Percentiles rank a stretch among this genome's conserved stretches.
Evolutionary conservation across 2,797 vertebrate genomes (phyloP).

Genomic region (Anguilla marmorata): DNA sequence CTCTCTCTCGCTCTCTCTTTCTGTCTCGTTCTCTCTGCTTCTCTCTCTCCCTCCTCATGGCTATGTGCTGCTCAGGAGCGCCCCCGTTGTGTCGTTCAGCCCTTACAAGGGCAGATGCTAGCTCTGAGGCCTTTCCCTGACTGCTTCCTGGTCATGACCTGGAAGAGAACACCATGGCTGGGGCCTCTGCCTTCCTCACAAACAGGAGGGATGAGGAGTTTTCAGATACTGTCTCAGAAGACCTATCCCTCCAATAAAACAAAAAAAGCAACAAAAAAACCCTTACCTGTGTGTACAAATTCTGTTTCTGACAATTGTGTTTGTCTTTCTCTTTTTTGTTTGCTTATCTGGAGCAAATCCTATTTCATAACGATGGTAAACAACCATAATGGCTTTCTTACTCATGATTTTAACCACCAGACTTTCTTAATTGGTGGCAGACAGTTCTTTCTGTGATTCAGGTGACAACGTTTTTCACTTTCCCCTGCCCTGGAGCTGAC

Average conservation of each 20-base stretch:
- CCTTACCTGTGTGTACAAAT: neutral
- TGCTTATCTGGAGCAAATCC: neutral
- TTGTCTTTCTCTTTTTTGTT: neutral
- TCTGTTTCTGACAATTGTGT: neutral
- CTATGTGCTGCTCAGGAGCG: neutral
- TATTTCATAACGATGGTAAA: neutral
- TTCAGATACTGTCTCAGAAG: neutral
- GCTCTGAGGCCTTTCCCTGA: neutral
- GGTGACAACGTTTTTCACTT: neutral
- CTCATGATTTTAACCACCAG: neutral
- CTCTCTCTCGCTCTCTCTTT: neutral
- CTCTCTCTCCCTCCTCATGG: neutral
- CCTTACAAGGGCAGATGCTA: neutral
- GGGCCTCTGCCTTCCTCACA: neutral
- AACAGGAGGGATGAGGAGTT: neutral
- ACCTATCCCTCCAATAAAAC: neutral
- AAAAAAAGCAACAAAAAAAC: neutral
- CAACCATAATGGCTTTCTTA: neutral
- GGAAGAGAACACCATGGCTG: neutral
- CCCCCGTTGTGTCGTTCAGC: neutral
- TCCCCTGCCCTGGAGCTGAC: neutral
- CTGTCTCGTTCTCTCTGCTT: neutral
- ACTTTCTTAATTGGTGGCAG: neutral
- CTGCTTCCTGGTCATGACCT: neutral
- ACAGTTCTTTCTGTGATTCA: neutral